phyloP scores from a whole-genome alignment of 2,113 vertebrate genomes.

The Illadopsis cleaveri region DNA sequence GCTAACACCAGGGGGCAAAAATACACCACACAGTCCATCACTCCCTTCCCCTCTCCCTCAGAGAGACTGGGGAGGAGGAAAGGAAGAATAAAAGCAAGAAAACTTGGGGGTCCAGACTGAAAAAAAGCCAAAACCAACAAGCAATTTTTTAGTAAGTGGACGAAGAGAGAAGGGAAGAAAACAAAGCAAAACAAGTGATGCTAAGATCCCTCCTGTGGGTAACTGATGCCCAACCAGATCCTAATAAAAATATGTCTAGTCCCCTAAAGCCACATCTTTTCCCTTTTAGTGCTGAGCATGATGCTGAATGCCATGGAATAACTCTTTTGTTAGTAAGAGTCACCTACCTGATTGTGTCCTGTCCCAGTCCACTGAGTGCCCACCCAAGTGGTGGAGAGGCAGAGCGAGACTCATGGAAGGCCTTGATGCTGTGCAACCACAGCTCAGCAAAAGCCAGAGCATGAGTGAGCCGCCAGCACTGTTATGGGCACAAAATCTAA shows the following conservation, averaged over 20 bases:
- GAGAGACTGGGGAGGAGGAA: background rate
- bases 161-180: background rate
- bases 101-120: background rate
- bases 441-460: background rate
- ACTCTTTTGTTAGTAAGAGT: background rate
- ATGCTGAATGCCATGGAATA: background rate
- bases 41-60: background rate
- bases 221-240: background rate
- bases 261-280: background rate
- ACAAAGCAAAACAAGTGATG: background rate
- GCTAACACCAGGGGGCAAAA: background rate
- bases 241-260: background rate
- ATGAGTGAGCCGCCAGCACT: background rate
- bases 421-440: background rate
- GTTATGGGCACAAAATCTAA: background rate
- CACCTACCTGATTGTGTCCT: background rate
- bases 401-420: background rate
- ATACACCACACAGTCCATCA: background rate
- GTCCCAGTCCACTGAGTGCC: background rate
- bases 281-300: background rate
- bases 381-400: background rate
- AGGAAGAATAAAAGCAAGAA: background rate
- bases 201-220: background rate
- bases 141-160: background rate
- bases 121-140: background rate